A percentile compares a stretch with the other conserved stretches of the same genome.
Evolutionary conservation across 2,113 vertebrate species (phyloP).

Genomic region (Phrynocephalus versicolor): DNA sequence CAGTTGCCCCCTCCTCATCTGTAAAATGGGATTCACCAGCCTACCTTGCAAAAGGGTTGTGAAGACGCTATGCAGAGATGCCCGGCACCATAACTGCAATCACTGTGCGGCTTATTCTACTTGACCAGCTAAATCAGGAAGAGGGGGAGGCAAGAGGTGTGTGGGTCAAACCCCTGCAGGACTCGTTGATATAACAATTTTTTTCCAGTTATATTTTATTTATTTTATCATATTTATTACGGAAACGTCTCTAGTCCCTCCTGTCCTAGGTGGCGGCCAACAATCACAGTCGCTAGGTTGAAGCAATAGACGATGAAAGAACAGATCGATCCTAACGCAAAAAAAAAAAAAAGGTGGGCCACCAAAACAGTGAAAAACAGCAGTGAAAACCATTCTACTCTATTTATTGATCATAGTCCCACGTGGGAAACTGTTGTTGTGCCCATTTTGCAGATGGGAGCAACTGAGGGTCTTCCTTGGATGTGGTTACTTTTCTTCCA

Average conservation of each 20-base stretch:
- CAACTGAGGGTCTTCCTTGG: not conserved
- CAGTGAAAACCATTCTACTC: not conserved
- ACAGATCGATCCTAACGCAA: not conserved
- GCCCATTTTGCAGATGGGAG: not conserved
- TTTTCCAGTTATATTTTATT: not conserved
- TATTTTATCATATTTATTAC: constrained; percentile 36
- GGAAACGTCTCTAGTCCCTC: not conserved
- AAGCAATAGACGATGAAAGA: not conserved
- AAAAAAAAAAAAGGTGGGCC: not conserved
- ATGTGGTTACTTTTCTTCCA: too few relatives aligned
- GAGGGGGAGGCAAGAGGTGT: too few relatives aligned
- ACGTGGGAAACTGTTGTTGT: not conserved
- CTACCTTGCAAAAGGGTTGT: not conserved
- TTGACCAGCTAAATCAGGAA: not conserved
- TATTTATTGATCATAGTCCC: not conserved
- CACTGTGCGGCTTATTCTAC: not conserved
- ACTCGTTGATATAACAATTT: not conserved
- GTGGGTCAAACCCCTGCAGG: not conserved
- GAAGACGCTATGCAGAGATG: not conserved
- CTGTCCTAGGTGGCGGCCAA: not conserved
- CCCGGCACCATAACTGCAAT: not conserved
- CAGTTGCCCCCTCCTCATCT: not conserved
- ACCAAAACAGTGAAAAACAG: not conserved
- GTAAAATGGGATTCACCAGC: not conserved
- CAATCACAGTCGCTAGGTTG: not conserved